Evolutionary conservation across 2,888 invertebrate species (phyloP).

Genomic region (Pyrgus malvae): DNA sequence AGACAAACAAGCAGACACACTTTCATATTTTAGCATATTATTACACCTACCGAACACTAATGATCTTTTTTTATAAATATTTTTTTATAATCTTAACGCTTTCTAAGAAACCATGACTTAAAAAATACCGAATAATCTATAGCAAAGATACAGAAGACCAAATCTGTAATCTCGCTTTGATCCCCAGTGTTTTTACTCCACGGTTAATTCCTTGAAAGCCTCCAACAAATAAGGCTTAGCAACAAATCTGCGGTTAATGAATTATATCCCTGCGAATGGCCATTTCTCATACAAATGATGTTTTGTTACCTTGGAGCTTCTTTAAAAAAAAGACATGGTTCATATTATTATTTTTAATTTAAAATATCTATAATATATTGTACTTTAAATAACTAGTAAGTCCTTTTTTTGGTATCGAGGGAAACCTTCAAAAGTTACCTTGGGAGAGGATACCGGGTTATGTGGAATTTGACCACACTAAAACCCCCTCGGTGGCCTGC

Average conservation of each 20-base stretch:
- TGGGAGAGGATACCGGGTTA: no score
- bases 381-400: no score
- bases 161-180: constrained; percentile 31
- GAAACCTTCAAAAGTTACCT: no score
- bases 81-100: background rate
- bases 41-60: no score
- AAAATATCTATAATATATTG: no score
- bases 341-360: background rate
- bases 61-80: no score
- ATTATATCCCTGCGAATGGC: constrained; percentile 22
- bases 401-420: no score
- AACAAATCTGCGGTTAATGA: constrained; percentile 31
- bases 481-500: no score
- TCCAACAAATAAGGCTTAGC: constrained; percentile 34
- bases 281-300: constrained; percentile 12
- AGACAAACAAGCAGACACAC: no score
- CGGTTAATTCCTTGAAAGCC: constrained; percentile 37
- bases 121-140: constrained; percentile 36
- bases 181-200: constrained; percentile 32
- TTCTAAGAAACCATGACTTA: background rate
- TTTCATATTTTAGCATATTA: no score
- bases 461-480: no score
- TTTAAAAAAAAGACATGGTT: background rate
- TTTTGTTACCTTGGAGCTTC: background rate
- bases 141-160: constrained; percentile 29